Conservation (phyloP, 2,797 vertebrate genomes). For the Xerus rutilus region DNA sequence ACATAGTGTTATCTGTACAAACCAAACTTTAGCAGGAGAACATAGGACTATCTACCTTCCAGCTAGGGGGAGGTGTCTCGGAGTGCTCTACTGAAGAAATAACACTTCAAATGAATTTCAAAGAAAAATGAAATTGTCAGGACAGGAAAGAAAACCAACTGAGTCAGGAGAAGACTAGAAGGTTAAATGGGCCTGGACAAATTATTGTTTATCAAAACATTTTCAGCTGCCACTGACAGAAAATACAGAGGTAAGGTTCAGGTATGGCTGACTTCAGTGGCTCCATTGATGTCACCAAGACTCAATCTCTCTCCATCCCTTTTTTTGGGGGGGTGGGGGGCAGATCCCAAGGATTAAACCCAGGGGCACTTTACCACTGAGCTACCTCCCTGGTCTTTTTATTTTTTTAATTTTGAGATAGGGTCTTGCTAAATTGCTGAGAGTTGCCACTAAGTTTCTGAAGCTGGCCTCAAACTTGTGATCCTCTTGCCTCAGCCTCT, state of each 20-base stretch:
- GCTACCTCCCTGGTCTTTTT: too few species aligned
- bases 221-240: not conserved
- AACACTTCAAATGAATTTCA: not conserved
- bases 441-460: too few species aligned
- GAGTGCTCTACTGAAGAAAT: not conserved
- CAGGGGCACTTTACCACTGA: too few species aligned
- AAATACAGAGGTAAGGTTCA: not conserved
- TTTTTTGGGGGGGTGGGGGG: too few species aligned
- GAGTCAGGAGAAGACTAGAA: not conserved
- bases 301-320: not conserved
- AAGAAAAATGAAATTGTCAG: constrained; percentile 23
- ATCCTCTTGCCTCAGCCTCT: too few species aligned
- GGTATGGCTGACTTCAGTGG: not conserved
- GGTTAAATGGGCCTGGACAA: not conserved
- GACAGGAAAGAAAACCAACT: not conserved
- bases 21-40: not conserved
- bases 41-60: not conserved
- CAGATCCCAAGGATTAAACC: too few species aligned
- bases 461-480: too few species aligned
- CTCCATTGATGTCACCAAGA: not conserved
- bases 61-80: not conserved
- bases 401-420: too few species aligned
- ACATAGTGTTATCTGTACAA: not conserved
- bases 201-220: not conserved
- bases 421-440: too few species aligned